Base-by-base conservation (phyloP, 2,888 invertebrate species). In the Papilio protenor region DNA sequence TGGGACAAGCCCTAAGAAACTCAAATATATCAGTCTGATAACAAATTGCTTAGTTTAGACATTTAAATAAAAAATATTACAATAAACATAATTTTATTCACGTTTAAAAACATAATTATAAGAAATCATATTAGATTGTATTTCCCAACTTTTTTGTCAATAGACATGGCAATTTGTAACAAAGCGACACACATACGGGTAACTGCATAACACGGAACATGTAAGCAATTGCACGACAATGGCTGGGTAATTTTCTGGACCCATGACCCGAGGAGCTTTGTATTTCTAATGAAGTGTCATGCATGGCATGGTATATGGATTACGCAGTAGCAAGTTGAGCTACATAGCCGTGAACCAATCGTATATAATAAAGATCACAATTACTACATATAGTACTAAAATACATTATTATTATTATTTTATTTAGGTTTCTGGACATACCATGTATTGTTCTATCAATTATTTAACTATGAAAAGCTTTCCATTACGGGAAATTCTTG, bases 181-280 rank as follows among this genome's bases (percentile, higher is more conserved):
- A 40, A 49, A 70, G 23, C 27, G 59, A 76, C 49, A 70, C 52
- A 40, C 47, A 40, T 70, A 27, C 10, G n/a, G 23, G 45, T 47
- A 23, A n/a, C 57, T 71, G 61, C 61, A 11, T 49, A 77, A 77
- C 40, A 59, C 23, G 49, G 27, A 57, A 45, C 57, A 69, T 57
- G 52, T 75, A 45, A 64, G 23, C 71, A 71, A 64, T 27, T 71
- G 74, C 47, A 47, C 40, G 5, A 64, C 45, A 75, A 71, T 75
- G 33, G 40, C 49, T 16, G 75, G 74, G 70, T 73, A 75, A 78
- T 78, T 59, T 78, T 75, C 74, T 75, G 64, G 61, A 78, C 49
- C n/a, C 71, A 64, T 75, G 55, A 61, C 21, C 21, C 49, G 14
- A 2, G 27, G 57, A 57, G 64, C 40, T 5, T 14, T 40, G 27